Evolutionary conservation across 2,888 invertebrate species (phyloP).

Genomic region (Cactoblastis cactorum): DNA sequence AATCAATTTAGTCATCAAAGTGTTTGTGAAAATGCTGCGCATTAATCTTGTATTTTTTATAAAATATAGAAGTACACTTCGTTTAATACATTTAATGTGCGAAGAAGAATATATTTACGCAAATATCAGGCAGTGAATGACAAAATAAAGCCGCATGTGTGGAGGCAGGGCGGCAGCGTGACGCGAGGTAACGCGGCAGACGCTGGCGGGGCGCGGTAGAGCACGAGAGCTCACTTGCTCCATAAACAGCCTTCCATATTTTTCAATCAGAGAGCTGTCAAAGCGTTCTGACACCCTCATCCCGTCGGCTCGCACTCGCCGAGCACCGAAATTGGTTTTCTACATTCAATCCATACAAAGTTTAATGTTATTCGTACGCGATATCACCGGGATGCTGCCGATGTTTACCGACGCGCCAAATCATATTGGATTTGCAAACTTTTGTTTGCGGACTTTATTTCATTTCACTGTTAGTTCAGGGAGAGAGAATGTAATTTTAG

Average conservation of each 20-base stretch:
- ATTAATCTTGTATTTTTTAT: too few relatives aligned
- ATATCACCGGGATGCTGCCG: conserved; percentile 79
- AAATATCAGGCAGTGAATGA: background rate
- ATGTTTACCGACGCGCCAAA: conserved; percentile 79
- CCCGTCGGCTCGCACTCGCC: conserved; percentile 79
- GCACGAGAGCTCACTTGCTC: conserved; percentile 62
- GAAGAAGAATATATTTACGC: too few relatives aligned
- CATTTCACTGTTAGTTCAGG: conserved; percentile 76
- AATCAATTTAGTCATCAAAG: background rate
- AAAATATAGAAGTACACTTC: too few relatives aligned
- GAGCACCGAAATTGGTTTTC: conserved; percentile 80
- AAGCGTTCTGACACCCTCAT: conserved; percentile 81
- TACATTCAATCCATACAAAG: conserved; percentile 81
- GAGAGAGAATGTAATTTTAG: conserved; percentile 71
- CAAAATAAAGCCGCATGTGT: background rate
- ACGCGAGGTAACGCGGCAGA: background rate
- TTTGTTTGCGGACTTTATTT: conserved; percentile 79
- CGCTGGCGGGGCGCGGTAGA: background rate
- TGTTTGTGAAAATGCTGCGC: too few relatives aligned
- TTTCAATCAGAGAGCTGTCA: conserved; percentile 83
- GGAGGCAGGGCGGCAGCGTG: background rate
- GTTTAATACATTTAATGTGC: too few relatives aligned
- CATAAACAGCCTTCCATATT: conserved; percentile 81
- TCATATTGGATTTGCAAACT: conserved; percentile 80
- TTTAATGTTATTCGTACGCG: conserved; percentile 80